Evolutionary conservation across 53 echinoderm and acorn worm genomes (phyloP).

Genomic region (Zoroaster sp.): DNA sequence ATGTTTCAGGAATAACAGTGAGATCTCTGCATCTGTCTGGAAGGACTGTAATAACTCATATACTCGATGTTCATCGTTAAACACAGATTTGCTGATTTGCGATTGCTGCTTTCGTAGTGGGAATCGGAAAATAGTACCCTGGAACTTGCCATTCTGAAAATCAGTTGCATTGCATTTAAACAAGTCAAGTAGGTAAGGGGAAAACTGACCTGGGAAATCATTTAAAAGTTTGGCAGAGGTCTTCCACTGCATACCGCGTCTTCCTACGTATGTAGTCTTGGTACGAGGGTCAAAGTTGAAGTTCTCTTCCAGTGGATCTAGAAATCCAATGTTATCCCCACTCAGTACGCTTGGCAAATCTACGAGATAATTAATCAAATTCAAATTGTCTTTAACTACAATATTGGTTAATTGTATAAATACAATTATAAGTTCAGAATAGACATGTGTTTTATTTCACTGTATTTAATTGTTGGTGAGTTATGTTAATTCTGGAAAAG

Average conservation of each 20-base stretch:
- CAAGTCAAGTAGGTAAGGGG: conserved; percentile 39
- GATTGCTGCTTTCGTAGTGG: conserved; percentile 52
- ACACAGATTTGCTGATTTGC: conserved; percentile 29
- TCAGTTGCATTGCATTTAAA: background rate
- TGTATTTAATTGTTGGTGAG: no score
- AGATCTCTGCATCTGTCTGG: conserved; percentile 61
- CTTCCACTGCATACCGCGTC: background rate
- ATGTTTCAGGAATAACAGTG: conserved; percentile 57
- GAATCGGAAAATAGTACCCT: conserved; percentile 78
- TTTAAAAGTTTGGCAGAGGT: background rate
- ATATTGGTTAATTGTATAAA: no score
- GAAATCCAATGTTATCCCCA: conserved; percentile 33
- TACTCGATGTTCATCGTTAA: conserved; percentile 34
- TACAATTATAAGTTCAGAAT: no score
- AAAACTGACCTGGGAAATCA: conserved; percentile 49
- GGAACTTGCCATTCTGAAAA: background rate
- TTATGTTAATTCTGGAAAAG: no score
- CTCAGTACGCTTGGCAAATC: conserved; percentile 72
- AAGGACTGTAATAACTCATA: conserved; percentile 48
- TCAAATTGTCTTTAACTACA: no score
- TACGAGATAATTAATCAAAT: no score
- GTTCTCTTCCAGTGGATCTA: conserved; percentile 58
- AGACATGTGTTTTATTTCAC: no score
- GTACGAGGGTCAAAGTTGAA: background rate
- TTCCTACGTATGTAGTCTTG: background rate